Conservation (phyloP, 2,797 vertebrate genomes). For the Champsocephalus esox region DNA sequence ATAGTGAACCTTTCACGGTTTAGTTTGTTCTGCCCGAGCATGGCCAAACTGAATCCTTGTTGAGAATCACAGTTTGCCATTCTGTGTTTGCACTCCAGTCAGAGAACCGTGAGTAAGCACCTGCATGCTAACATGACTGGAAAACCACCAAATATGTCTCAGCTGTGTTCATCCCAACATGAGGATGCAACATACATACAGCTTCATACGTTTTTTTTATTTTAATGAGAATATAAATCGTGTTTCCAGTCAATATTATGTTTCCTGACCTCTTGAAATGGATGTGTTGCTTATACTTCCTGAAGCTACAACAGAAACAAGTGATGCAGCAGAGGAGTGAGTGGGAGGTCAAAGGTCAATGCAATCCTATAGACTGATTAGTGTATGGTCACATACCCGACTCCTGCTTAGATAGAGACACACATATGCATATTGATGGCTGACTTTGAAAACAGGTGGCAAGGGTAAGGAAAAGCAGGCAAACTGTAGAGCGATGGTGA, state of each 20-base stretch:
- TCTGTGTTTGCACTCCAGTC: slow-evolving; percentile 54
- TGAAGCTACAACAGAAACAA: slow-evolving; percentile 2
- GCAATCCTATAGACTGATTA: slow-evolving; percentile 67
- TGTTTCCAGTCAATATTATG: neutral
- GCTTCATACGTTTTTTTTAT: neutral
- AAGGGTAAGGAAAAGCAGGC: slow-evolving; percentile 45
- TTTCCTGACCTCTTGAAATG: slow-evolving; percentile 17
- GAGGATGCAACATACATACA: neutral
- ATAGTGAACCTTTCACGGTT: too few relatives aligned
- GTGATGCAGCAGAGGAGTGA: slow-evolving; percentile 44
- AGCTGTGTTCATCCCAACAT: slow-evolving; percentile 12
- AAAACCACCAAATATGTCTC: slow-evolving; percentile 42
- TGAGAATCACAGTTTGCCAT: slow-evolving; percentile 54
- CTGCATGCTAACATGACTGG: slow-evolving; percentile 58
- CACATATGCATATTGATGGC: slow-evolving; percentile 65
- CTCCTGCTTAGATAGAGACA: slow-evolving; percentile 35
- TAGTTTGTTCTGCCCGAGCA: neutral
- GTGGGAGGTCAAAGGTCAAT: slow-evolving; percentile 54
- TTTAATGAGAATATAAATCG: neutral
- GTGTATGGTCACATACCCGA: slow-evolving; percentile 67
- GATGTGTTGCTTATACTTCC: neutral
- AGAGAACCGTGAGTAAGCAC: slow-evolving; percentile 44
- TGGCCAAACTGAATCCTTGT: slow-evolving; percentile 39
- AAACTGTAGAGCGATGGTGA: slow-evolving; percentile 16
- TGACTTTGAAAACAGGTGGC: slow-evolving; percentile 62